These are phyloP conservation scores for Eurytoma californica DNA, from an alignment of 2,888 invertebrate genomes.

Conservation along the genomic window DNA sequence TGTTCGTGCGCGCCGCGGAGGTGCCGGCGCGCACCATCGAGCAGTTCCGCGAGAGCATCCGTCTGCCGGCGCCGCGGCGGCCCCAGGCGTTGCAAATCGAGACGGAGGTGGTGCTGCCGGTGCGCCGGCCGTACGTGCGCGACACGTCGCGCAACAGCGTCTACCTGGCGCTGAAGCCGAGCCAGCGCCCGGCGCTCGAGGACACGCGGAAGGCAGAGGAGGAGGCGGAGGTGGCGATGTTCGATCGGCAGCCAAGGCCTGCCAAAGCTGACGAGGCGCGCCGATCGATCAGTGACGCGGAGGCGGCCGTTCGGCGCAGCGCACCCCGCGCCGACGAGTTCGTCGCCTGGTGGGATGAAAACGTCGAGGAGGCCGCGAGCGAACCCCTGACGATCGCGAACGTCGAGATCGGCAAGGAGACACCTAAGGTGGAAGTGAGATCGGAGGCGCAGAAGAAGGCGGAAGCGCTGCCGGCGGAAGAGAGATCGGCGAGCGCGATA, in stretches of 20 bases:
- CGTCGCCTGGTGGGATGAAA: slow-evolving; percentile 50
- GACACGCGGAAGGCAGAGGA: no score
- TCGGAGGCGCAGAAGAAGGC: slow-evolving; percentile 21
- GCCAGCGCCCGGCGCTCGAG: slow-evolving; percentile 2
- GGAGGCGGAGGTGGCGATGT: not conserved
- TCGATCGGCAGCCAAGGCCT: slow-evolving; percentile 28
- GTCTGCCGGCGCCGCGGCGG: slow-evolving; percentile 65
- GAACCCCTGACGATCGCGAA: not conserved
- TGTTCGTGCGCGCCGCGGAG: slow-evolving; percentile 62
- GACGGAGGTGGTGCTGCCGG: slow-evolving; percentile 67
- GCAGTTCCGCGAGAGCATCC: slow-evolving; percentile 69
- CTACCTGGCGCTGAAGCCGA: slow-evolving; percentile 67
- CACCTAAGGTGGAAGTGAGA: not conserved
- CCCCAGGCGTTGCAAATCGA: slow-evolving; percentile 57
- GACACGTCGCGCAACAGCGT: slow-evolving; percentile 70
- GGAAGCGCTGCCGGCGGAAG: not conserved
- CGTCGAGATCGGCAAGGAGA: not conserved
- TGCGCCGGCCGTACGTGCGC: slow-evolving; percentile 67
- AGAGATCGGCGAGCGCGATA: not conserved
- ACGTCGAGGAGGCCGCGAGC: not conserved
- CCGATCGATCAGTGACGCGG: slow-evolving; percentile 32
- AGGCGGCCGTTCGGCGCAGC: not conserved
- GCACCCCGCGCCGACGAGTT: slow-evolving; percentile 26
- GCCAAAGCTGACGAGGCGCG: slow-evolving; percentile 36
- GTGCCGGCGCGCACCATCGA: slow-evolving; percentile 57